phyloP scores from a whole-genome alignment of 2,113 vertebrate species.

The Sterrhoptilus dennistouni region DNA sequence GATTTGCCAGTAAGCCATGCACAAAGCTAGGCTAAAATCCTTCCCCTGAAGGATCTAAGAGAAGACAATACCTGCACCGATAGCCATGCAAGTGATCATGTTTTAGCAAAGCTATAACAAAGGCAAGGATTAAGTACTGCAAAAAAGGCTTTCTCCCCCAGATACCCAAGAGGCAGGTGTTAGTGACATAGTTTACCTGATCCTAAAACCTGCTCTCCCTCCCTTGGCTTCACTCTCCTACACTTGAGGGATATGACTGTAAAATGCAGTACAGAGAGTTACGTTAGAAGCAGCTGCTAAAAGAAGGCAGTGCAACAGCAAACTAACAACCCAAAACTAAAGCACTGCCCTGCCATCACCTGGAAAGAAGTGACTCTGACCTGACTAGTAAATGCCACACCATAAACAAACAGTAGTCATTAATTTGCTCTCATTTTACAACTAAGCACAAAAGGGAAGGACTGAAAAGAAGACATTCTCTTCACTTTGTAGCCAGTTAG shows the following conservation, averaged over 20 bases:
- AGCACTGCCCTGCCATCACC: not conserved
- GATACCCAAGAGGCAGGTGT: not conserved
- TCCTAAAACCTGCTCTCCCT: not conserved
- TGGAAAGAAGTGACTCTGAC: not conserved
- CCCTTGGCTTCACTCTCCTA: not conserved
- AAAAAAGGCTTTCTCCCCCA: not conserved
- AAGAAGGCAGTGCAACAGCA: not conserved
- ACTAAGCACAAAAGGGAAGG: not conserved
- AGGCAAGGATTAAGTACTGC: not conserved
- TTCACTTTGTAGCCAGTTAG: not conserved
- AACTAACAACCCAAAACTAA: not conserved
- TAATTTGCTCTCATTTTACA: not conserved
- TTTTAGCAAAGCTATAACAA: not conserved
- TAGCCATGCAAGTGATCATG: rapidly evolving
- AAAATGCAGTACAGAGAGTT: not conserved
- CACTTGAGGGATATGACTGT: not conserved
- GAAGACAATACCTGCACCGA: not conserved
- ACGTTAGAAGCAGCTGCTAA: not conserved
- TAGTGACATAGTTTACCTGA: not conserved
- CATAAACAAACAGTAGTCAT: not conserved
- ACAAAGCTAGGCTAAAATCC: not conserved
- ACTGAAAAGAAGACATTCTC: not conserved
- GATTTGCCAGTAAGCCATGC: not conserved
- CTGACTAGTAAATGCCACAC: too few species aligned
- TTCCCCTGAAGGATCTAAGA: not conserved